Base-by-base conservation (phyloP, 2,888 invertebrate species). In the Sarcophaga rosellei region DNA sequence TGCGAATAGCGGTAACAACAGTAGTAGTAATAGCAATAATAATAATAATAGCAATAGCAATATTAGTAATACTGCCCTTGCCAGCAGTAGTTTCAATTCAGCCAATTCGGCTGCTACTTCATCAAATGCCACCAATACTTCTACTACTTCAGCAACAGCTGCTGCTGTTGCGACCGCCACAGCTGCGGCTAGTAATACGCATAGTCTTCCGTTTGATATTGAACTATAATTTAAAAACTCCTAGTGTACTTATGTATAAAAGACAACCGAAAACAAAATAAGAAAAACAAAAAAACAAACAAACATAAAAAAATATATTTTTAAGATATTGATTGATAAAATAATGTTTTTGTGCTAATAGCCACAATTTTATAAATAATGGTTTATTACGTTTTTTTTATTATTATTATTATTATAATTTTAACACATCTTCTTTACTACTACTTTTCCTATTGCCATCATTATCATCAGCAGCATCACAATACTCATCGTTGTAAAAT, bases 161-260 rank as follows among this genome's bases (percentile, higher is more conserved):
- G 89, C 90, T 6, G 90, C 84, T 73, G 87, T 90, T 47, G 91
- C 90, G 72, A 90, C 90, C 62, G 91, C 92, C 45, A 90, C 92
- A 0, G 91, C 92, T 62, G 91, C 91, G 45, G 91, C 91, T 35
- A 92, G 91, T 86, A 92, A 89, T 77, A 89, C 90, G 87, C 91
- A 91, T 88, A 89, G 90, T 83, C 91, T 92, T 88, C 90, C 90
- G 72, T 84, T 91, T 88, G 89, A 89, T 80, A 66, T 89, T 74
- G 89, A 88, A 89, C 88, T 87, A 78, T 86, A 84, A 78, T 87
- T 87, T 87, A 88, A 77, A 79, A 25, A 75, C 80, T 74, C 35
- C 35, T 84, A 82, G 81, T 73, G 86, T 84, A 72, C 79, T 82
- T 89, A 88, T 88, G 88, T 88, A 90, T 90, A 89, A 81, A 80